Evolutionary conservation across 1,140 invertebrate genomes (phyloP).

Genomic region (Drosophila insularis): DNA sequence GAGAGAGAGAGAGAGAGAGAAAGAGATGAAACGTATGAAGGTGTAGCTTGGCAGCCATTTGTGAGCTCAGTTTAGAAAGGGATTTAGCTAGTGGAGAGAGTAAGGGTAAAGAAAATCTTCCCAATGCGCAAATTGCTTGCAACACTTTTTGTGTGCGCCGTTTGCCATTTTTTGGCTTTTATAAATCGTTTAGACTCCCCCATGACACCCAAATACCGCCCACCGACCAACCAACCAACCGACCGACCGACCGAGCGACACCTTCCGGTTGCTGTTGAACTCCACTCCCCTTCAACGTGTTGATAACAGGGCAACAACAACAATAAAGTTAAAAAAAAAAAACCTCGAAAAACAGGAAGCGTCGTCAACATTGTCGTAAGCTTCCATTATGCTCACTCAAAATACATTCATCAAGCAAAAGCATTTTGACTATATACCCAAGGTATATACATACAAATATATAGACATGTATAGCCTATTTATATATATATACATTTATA

Average conservation of each 20-base stretch:
- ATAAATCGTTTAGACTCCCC: slow-evolving; percentile 71
- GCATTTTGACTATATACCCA: slow-evolving; percentile 52
- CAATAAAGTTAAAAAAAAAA: slow-evolving; percentile 53
- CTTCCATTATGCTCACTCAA: slow-evolving; percentile 48
- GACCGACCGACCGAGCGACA: background rate
- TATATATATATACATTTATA: background rate
- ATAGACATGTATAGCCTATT: background rate
- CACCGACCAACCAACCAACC: background rate
- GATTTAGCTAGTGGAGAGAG: slow-evolving; percentile 47
- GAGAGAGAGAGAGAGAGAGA: background rate
- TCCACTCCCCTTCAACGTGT: background rate
- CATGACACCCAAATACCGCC: background rate
- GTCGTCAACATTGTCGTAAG: slow-evolving; percentile 44
- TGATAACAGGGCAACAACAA: slow-evolving; percentile 49
- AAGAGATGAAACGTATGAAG: background rate
- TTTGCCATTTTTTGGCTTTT: slow-evolving; percentile 67
- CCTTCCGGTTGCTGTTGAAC: slow-evolving; percentile 8
- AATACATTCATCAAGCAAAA: slow-evolving; percentile 69
- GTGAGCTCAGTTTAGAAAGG: slow-evolving; percentile 36
- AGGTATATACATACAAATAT: slow-evolving; percentile 4
- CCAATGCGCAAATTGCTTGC: slow-evolving; percentile 76
- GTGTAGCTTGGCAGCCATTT: slow-evolving; percentile 44
- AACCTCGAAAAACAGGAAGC: slow-evolving; percentile 71
- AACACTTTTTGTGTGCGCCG: slow-evolving; percentile 65
- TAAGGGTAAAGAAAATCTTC: slow-evolving; percentile 32